phyloP scores from a whole-genome alignment of 2,888 invertebrate genomes.

The Brachypalpus laphriformis region DNA sequence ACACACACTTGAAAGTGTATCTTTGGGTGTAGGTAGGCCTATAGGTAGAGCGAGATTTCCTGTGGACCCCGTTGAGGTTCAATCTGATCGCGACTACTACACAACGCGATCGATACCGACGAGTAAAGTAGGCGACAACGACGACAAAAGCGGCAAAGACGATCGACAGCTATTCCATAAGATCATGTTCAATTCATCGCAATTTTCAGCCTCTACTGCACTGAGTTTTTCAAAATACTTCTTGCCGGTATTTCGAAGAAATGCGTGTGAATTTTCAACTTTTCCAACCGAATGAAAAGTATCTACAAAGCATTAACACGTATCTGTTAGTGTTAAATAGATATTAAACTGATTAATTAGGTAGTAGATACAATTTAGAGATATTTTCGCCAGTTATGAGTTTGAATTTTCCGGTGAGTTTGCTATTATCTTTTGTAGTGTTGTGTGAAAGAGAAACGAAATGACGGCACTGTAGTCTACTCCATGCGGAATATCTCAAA shows the following conservation, averaged over 20 bases:
- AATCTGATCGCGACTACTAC: constrained; percentile 29
- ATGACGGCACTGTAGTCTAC: constrained; percentile 70
- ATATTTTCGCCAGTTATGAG: constrained; percentile 58
- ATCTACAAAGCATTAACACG: constrained; percentile 14
- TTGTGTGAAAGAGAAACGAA: constrained; percentile 66
- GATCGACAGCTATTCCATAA: constrained; percentile 39
- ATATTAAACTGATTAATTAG: constrained; percentile 18
- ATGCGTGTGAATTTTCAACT: background rate
- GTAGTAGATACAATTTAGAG: constrained; percentile 25
- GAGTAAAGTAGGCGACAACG: constrained; percentile 29
- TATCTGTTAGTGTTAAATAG: constrained; percentile 8
- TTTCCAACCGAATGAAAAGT: constrained; percentile 1
- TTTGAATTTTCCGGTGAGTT: constrained; percentile 51
- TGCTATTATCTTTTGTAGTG: constrained; percentile 33
- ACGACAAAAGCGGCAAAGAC: constrained; percentile 34
- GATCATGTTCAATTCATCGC: constrained; percentile 37
- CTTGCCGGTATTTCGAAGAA: constrained; percentile 10
- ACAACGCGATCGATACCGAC: constrained; percentile 62
- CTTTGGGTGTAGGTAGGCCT: constrained; percentile 40
- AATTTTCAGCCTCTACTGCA: constrained; percentile 3
- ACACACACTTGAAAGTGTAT: background rate
- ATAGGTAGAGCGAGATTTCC: constrained; percentile 65
- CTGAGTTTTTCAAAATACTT: background rate
- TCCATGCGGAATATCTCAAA: constrained; percentile 77
- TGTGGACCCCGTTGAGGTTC: constrained; percentile 35